Percentiles rank a stretch among this genome's conserved stretches.
Conservation (phyloP, 2,113 vertebrate species). For the Nothobranchius kuhntae region DNA sequence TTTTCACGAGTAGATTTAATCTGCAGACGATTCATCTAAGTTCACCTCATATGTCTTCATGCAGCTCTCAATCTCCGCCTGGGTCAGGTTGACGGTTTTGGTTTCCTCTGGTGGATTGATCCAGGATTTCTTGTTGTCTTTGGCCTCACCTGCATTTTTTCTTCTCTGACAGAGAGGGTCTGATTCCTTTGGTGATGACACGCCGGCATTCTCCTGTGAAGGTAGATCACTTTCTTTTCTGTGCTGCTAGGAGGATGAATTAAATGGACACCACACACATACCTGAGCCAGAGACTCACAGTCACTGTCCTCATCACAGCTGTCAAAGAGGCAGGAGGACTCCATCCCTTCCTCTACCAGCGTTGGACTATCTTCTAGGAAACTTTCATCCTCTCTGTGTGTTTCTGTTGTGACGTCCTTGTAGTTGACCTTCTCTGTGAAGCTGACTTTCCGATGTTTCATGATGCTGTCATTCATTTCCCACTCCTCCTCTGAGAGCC, state of each 20-base stretch:
- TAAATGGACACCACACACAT: slow-evolving; percentile 10
- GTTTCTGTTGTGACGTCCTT: slow-evolving; percentile 63
- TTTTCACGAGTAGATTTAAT: not conserved
- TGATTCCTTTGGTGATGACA: slow-evolving; percentile 33
- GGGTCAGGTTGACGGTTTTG: slow-evolving; percentile 82
- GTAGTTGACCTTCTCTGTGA: slow-evolving; percentile 85
- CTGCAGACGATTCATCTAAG: too few species aligned
- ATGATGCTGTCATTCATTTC: slow-evolving; percentile 87
- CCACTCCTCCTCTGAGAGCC: slow-evolving; percentile 87
- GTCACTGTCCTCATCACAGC: slow-evolving; percentile 90
- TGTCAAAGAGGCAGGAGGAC: slow-evolving; percentile 85
- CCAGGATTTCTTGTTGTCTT: slow-evolving; percentile 86
- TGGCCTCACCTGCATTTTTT: slow-evolving; percentile 52
- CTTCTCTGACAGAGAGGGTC: slow-evolving; percentile 63
- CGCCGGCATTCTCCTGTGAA: slow-evolving; percentile 46
- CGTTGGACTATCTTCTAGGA: slow-evolving; percentile 91
- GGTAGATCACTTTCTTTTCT: not conserved
- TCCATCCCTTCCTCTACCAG: slow-evolving; percentile 93
- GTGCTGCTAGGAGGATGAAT: not conserved
- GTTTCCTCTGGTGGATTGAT: slow-evolving; percentile 91
- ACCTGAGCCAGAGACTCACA: slow-evolving; percentile 60
- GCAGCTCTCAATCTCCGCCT: slow-evolving; percentile 95
- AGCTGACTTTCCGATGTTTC: slow-evolving; percentile 92
- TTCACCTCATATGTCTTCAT: slow-evolving; percentile 94
- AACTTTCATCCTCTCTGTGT: slow-evolving; percentile 73